A percentile compares a stretch with the other conserved stretches of the same genome.
Conservation (phyloP, 2,797 vertebrate genomes). For the Dromococcyx pavoninus region DNA sequence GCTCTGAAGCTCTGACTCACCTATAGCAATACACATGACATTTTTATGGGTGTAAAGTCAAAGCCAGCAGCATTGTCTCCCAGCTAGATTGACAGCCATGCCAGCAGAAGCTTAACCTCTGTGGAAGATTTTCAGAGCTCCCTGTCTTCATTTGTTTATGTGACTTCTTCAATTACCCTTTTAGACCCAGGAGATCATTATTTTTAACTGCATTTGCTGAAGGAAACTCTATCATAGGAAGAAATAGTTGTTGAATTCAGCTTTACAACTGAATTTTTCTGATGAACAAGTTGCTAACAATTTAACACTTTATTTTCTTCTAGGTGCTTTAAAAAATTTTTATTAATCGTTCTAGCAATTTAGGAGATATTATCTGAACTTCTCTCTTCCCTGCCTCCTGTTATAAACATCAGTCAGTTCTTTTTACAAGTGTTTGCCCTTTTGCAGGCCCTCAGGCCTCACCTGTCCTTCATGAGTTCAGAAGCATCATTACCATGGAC, state of each 20-base stretch:
- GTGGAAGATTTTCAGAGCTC: neutral
- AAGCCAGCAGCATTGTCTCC: neutral
- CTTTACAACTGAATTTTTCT: neutral
- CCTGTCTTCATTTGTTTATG: neutral
- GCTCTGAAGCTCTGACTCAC: neutral
- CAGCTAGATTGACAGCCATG: neutral
- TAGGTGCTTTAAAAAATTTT: slow-evolving; percentile 1
- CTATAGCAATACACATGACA: neutral
- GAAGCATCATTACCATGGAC: neutral
- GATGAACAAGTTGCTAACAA: slow-evolving; percentile 7
- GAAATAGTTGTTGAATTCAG: neutral
- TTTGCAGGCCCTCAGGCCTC: neutral
- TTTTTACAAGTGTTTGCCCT: neutral
- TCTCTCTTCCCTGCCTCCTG: neutral
- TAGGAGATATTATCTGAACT: neutral
- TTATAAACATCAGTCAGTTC: neutral
- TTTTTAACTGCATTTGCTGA: neutral
- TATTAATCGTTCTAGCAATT: slow-evolving; percentile 9
- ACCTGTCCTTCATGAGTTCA: neutral
- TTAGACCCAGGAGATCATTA: neutral
- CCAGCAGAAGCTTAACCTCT: neutral
- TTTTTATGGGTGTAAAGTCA: neutral
- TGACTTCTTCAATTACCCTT: neutral
- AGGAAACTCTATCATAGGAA: neutral
- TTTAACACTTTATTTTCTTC: neutral